Conservation (phyloP, 1,140 invertebrate species). For the Penaeus vannamei region DNA sequence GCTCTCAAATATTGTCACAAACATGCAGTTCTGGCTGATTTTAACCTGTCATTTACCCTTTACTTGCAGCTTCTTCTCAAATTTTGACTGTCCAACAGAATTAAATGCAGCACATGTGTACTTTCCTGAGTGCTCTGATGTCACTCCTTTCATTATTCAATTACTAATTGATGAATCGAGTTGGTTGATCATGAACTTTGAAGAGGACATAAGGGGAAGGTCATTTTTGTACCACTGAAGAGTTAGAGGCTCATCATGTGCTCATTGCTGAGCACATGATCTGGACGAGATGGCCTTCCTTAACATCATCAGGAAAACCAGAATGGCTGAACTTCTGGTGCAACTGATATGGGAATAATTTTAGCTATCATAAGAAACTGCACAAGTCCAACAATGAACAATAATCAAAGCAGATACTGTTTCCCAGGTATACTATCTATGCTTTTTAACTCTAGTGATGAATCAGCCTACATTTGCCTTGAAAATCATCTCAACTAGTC, state of each 20-base stretch:
- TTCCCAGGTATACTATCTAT: no score
- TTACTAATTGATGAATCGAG: slow-evolving; percentile 59
- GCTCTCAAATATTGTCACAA: neutral
- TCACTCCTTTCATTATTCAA: slow-evolving; percentile 56
- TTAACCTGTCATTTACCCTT: slow-evolving; percentile 66
- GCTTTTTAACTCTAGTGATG: no score
- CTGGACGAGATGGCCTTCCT: slow-evolving; percentile 62
- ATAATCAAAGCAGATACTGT: neutral
- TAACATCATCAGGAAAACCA: slow-evolving; percentile 61
- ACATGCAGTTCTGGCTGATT: neutral
- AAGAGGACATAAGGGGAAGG: slow-evolving; percentile 51
- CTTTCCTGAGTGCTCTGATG: slow-evolving; percentile 68
- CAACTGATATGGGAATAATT: slow-evolving; percentile 35
- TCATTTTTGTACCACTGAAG: slow-evolving; percentile 77
- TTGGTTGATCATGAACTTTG: slow-evolving; percentile 61
- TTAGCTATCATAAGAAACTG: neutral
- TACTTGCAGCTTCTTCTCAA: slow-evolving; percentile 62
- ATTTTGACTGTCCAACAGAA: slow-evolving; percentile 69
- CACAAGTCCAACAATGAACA: neutral
- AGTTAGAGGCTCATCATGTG: slow-evolving; percentile 70
- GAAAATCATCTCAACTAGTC: no score
- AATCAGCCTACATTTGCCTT: no score
- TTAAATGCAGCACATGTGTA: slow-evolving; percentile 74
- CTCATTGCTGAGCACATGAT: slow-evolving; percentile 59
- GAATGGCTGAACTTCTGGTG: slow-evolving; percentile 59